phyloP scores from a whole-genome alignment of 2,113 vertebrate species.

The Perca schrenkii region DNA sequence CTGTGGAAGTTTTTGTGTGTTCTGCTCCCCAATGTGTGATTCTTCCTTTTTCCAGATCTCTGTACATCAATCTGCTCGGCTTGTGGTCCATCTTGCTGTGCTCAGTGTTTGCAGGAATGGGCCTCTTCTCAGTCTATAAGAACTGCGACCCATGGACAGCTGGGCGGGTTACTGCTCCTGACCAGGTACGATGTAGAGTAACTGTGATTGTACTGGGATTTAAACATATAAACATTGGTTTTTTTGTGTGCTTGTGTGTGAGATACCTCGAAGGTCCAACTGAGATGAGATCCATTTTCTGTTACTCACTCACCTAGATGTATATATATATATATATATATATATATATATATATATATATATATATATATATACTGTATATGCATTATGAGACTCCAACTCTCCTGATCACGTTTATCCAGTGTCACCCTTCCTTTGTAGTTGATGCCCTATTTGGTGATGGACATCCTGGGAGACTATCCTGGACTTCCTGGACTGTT shows the following conservation, averaged over 20 bases:
- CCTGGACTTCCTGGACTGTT: conserved; percentile 88
- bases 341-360: no score
- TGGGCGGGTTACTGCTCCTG: conserved; percentile 86
- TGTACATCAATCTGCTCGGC: conserved; percentile 93
- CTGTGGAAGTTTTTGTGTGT: no score
- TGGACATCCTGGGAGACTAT: conserved; percentile 84
- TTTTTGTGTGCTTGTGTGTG: not conserved
- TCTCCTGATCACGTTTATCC: not conserved
- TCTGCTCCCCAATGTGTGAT: no score
- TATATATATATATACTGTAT: no score
- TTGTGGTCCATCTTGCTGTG: conserved; percentile 89
- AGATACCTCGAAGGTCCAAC: not conserved
- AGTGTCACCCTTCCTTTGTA: conserved; percentile 45
- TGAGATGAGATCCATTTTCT: not conserved
- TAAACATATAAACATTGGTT: not conserved
- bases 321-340: no score
- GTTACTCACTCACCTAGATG: not conserved
- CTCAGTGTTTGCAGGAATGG: conserved; percentile 87
- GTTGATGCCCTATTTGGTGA: conserved; percentile 87
- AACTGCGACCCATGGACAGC: conserved; percentile 91
- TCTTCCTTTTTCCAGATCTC: conserved; percentile 82
- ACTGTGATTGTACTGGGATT: no score
- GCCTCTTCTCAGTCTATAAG: conserved; percentile 93
- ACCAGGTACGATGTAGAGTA: conserved; percentile 86
- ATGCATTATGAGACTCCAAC: not conserved